These are phyloP conservation scores for Echinometra lucunter DNA, from an alignment of 53 echinoderm and acorn worm species.

Conservation along the genomic window DNA sequence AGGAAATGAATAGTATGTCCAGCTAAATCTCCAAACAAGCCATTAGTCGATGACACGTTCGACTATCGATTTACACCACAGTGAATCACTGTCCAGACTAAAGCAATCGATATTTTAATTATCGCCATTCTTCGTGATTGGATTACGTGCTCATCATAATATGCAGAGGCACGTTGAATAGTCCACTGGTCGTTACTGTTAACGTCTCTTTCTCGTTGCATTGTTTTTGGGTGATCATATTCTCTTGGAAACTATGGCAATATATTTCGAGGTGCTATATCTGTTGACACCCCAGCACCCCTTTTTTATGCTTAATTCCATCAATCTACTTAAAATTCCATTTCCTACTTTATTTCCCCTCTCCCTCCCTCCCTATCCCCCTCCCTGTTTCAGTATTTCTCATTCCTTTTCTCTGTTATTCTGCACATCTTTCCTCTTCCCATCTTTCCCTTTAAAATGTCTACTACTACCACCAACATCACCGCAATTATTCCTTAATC, in stretches of 20 bases:
- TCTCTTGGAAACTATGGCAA: background rate
- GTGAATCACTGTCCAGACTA: slow-evolving; percentile 21
- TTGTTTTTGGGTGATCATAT: background rate
- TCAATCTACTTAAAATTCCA: background rate
- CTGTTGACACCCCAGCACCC: background rate
- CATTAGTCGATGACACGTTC: background rate
- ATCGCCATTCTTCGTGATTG: slow-evolving; percentile 2
- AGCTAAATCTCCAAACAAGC: background rate
- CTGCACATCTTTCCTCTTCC: background rate
- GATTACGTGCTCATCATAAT: slow-evolving; percentile 33
- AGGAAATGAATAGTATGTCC: background rate
- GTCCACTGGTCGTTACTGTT: background rate
- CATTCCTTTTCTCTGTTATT: background rate
- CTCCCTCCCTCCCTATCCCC: background rate
- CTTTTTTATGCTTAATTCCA: background rate
- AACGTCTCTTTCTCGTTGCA: background rate
- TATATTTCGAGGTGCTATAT: background rate
- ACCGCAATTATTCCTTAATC: too few relatives aligned
- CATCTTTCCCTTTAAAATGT: background rate
- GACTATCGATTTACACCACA: background rate
- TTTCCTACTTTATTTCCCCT: background rate
- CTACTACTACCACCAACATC: too few relatives aligned
- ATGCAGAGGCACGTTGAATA: background rate
- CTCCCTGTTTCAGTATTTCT: background rate
- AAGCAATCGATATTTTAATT: background rate